Base-by-base conservation (phyloP, 2,797 vertebrate species). In the Clarias fuscus region DNA sequence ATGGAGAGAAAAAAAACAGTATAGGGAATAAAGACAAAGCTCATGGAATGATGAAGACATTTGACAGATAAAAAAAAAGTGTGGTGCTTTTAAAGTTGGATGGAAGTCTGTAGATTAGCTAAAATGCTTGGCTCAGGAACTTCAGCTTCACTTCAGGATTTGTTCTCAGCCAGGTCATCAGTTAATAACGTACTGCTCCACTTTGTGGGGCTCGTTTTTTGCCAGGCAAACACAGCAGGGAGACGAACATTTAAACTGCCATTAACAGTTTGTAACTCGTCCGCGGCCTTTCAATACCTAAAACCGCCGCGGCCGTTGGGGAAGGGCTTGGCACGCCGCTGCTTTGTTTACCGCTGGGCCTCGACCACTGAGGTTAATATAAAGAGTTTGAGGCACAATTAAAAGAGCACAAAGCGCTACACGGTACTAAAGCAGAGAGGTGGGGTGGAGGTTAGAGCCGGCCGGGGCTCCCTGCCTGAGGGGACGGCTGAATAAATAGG, bases 401-500 rank as follows among this genome's bases (percentile, higher is more conserved):
- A 89, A 87, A 88, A 84, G 85, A 84, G 80, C 33, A 18, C 76
- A 58, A 86, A 73, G 72, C 84, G 24, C 79, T 78, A 67, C 71
- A 68, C 58, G 43, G 78, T 27, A 81, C 65, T 86, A 86, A 83
- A 62, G 90, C 77, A 65, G 80, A 65, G 67, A 59, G 53, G 48
- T 85, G 89, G 83, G 92, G 90, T 90, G 90, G 93, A 33, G 85
- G 65, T 37, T 43, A 24, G 72, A 76, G 62, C 67, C 22, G 84
- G 48, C 67, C 71, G 91, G 90, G 93, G 91, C 91, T 91, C 91
- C 92, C 92, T 93, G 93, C 93, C 92, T 91, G 93, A 93, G 93
- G 93, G 93, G 86, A 88, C 89, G 92, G 92, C 93, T 95, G 93
- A 95, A 95, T 95, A 95, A 95, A 95, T 94, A 95, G 93, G 93